A percentile compares a stretch with the other conserved stretches of the same genome.
phyloP scores from a whole-genome alignment of 1,140 invertebrate species.

The Pinna nobilis region DNA sequence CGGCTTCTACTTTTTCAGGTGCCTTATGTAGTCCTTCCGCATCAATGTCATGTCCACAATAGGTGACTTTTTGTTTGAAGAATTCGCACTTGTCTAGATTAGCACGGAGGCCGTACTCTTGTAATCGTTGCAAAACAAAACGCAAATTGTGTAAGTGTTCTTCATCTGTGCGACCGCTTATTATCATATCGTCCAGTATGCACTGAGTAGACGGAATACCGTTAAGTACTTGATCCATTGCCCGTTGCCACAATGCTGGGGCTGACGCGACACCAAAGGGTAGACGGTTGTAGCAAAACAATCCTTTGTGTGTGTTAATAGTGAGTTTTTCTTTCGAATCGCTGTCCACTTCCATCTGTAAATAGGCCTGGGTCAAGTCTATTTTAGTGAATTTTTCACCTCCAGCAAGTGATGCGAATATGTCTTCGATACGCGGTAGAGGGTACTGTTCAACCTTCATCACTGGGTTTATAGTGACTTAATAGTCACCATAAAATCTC shows the following conservation, averaged over 20 bases:
- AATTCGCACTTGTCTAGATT: slow-evolving; percentile 40
- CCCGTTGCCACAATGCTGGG: slow-evolving; percentile 75
- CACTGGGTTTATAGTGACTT: slow-evolving; percentile 59
- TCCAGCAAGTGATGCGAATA: slow-evolving; percentile 38
- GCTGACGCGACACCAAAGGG: slow-evolving; percentile 76
- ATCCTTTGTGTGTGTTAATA: slow-evolving; percentile 73
- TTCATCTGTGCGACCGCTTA: slow-evolving; percentile 21
- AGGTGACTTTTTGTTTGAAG: slow-evolving; percentile 15
- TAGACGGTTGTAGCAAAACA: slow-evolving; percentile 75
- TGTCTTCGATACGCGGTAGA: slow-evolving; percentile 32
- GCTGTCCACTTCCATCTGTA: slow-evolving; percentile 60
- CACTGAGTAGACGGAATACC: slow-evolving; percentile 48
- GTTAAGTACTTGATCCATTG: slow-evolving; percentile 62
- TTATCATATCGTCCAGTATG: slow-evolving; percentile 42
- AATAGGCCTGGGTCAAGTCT: slow-evolving; percentile 62
- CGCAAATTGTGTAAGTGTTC: slow-evolving; percentile 35
- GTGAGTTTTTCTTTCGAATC: slow-evolving; percentile 48
- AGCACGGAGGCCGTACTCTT: slow-evolving; percentile 4
- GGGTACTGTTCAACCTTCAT: slow-evolving; percentile 35
- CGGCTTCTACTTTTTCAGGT: slow-evolving; percentile 29
- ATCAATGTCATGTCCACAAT: slow-evolving; percentile 21
- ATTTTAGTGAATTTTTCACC: slow-evolving; percentile 59
- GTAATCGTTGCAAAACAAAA: slow-evolving; percentile 34
- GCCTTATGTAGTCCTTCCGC: slow-evolving; percentile 12
- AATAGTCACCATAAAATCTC: slow-evolving; percentile 77